Evolutionary conservation across 2,113 vertebrate species (phyloP), one percentile per base, ranked within the genome.

Genomic region (Nothobranchius furzeri): DNA sequence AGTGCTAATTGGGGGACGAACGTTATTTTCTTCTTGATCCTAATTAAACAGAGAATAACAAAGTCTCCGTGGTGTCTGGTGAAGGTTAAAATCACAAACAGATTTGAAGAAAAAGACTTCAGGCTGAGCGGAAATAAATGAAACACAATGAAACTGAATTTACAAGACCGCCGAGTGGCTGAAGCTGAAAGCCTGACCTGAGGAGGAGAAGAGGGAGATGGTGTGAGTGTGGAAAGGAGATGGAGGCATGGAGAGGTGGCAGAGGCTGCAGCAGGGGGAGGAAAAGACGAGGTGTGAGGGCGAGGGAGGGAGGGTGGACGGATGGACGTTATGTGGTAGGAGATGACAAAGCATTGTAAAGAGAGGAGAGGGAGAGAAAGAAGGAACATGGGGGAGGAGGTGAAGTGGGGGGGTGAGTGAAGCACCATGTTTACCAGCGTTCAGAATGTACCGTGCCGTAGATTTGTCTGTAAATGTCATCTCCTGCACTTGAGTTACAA

Each of bases 401-500:
- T 76, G 72, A 85, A 10, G 60, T 48, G 74, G 66, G 79, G 63
- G 68, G 71, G 52, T 68, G 68, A 73, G 73, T 55, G 70, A 66
- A 75, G 69, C 50, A 49, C 61, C 20, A 60, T 83, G 79, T 82
- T 89, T 79, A 85, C 83, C 75, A 64, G 76, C 68, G 82, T 57
- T 87, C 82, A 86, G 86, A 87, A 90, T 87, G 87, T 89, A 75
- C 85, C 84, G 83, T 86, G 75, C 83, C 67, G 68, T 70, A 73
- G 79, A 83, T 82, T 82, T 85, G 64, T 76, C 65, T 82, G 81
- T 76, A 86, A 89, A 88, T 88, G 86, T 88, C 86, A 90, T 87
- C 79, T 77, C 61, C 74, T 75, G 70, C 66, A 67, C 75, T 78
- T 86, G 78, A 78, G 58, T 76, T 74, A 83, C 78, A 85, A 78